Percentiles rank a stretch among this genome's conserved stretches.
phyloP scores from a whole-genome alignment of 2,888 invertebrate genomes.

The Cyaniris semiargus region DNA sequence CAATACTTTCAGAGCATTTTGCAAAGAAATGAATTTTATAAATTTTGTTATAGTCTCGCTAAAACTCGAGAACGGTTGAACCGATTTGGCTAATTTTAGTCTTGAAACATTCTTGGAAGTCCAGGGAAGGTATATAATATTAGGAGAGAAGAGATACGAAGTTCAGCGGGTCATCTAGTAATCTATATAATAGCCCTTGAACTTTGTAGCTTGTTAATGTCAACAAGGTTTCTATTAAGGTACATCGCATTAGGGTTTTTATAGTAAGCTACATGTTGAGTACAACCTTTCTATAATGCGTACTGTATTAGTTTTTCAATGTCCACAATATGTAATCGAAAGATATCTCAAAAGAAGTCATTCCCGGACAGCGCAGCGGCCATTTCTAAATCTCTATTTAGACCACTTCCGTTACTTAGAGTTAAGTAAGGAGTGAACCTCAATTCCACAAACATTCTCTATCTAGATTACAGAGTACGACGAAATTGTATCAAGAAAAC shows the following conservation, averaged over 20 bases:
- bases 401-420: not conserved
- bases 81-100: no score
- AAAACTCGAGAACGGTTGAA: no score
- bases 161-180: no score
- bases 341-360: not conserved
- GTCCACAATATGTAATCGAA: not conserved
- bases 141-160: no score
- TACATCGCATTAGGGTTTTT: not conserved
- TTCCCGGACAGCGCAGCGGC: not conserved
- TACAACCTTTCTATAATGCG: not conserved
- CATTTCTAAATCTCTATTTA: not conserved
- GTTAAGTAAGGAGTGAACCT: not conserved
- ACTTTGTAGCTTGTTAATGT: no score
- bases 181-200: no score
- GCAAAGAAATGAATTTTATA: no score
- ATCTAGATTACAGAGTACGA: not conserved
- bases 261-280: not conserved
- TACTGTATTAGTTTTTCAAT: not conserved
- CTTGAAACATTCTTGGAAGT: no score
- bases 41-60: no score
- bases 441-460: not conserved
- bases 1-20: no score
- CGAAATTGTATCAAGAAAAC: not conserved
- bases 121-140: no score
- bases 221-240: no score